These are phyloP conservation scores for Eledone cirrhosa DNA, from an alignment of 2,888 invertebrate species.

Conservation along the genomic window DNA sequence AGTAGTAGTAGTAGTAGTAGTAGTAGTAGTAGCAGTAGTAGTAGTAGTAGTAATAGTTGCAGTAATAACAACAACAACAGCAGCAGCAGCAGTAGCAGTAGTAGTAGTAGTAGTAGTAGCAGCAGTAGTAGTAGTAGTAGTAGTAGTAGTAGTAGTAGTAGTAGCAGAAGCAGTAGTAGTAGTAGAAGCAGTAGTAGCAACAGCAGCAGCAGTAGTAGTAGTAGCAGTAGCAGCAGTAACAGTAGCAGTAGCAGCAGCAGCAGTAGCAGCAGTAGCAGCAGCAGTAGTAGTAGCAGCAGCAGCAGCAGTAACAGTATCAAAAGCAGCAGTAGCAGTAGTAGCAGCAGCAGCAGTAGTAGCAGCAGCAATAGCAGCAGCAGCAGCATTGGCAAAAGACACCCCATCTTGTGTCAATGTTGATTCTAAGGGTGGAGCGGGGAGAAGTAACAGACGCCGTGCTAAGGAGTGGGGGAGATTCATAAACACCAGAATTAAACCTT, in stretches of 20 bases:
- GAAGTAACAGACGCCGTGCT: no score
- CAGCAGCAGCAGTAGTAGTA: constrained; percentile 13
- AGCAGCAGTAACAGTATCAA: no score
- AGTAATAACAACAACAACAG: no score
- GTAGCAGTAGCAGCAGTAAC: constrained; percentile 13
- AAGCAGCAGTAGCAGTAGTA: no score
- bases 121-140: constrained; percentile 13
- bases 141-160: no score
- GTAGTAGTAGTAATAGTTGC: no score
- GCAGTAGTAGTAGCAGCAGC: constrained; percentile 13
- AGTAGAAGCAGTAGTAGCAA: no score
- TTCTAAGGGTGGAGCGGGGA: no score
- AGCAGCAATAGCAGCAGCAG: constrained; percentile 13
- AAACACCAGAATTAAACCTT: no score
- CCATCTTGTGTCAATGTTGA: no score
- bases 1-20: constrained; percentile 13
- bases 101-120: constrained; percentile 13
- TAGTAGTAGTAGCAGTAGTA: constrained; percentile 13
- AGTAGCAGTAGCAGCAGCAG: constrained; percentile 13
- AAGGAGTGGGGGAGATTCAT: no score
- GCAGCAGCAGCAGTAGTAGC: constrained; percentile 13
- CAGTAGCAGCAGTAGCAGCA: constrained; percentile 13
- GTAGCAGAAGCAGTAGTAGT: no score
- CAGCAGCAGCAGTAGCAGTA: constrained; percentile 13
- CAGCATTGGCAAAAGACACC: background rate